Conservation (phyloP, 2,797 vertebrate species). For the Lepus townsendii region DNA sequence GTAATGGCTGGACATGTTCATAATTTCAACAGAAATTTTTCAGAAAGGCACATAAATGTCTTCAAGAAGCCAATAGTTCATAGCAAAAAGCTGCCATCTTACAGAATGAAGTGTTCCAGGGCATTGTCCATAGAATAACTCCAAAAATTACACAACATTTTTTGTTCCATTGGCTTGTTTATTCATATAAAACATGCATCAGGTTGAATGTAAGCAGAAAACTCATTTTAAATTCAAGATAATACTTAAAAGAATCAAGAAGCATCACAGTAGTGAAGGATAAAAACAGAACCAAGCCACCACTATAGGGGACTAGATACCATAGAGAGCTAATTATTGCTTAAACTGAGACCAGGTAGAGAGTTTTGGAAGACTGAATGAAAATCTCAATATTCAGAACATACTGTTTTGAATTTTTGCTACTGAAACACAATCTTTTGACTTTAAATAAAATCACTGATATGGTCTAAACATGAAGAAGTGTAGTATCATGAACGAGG, state of each 20-base stretch:
- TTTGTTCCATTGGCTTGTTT: not conserved
- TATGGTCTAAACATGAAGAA: conserved; percentile 3
- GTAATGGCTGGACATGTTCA: not conserved
- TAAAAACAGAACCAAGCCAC: not conserved
- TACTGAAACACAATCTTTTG: conserved; percentile 67
- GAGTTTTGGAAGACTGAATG: conserved; percentile 70
- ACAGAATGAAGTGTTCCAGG: not conserved
- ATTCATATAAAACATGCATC: not conserved
- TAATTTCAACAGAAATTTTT: not conserved
- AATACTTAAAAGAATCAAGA: conserved; percentile 6
- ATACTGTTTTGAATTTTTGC: conserved; percentile 54
- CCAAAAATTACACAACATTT: not conserved
- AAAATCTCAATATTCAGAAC: conserved; percentile 77
- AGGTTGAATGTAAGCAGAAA: conserved; percentile 21
- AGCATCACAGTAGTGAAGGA: not conserved
- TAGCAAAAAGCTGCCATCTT: not conserved
- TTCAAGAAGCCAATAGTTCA: not conserved
- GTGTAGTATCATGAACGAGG: conserved; percentile 35
- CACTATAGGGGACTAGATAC: conserved; percentile 27
- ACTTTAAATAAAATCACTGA: conserved; percentile 40
- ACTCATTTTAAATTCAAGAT: conserved; percentile 28
- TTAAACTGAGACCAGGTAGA: conserved; percentile 68
- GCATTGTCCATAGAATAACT: not conserved
- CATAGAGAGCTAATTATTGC: conserved; percentile 82
- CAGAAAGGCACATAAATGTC: conserved; percentile 3